Percentiles rank a stretch among this genome's conserved stretches.
Conservation (phyloP, 92 coral and sea anemone species). For the Phenganax subtilis region DNA sequence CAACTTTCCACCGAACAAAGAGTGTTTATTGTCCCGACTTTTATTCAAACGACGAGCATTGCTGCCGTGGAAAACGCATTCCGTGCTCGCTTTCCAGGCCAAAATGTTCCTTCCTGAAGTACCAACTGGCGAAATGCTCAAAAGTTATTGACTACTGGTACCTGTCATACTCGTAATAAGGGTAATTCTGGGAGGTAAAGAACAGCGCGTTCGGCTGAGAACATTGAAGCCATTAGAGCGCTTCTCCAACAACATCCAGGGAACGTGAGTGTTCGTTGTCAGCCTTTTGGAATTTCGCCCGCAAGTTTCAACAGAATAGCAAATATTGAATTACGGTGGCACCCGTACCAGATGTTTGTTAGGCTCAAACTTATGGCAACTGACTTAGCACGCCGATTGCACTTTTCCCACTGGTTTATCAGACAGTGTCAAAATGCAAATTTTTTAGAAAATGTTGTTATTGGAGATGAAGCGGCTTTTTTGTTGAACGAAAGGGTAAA, state of each 20-base stretch:
- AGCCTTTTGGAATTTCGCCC: background rate
- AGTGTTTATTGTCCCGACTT: conserved; percentile 7
- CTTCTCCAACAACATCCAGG: conserved; percentile 8
- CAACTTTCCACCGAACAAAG: conserved; percentile 29
- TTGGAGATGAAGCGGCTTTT: background rate
- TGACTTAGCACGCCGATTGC: background rate
- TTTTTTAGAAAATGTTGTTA: background rate
- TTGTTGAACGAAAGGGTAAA: background rate
- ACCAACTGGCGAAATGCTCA: background rate
- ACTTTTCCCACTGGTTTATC: background rate
- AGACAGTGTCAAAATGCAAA: background rate
- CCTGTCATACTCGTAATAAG: conserved; percentile 21
- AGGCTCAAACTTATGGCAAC: background rate
- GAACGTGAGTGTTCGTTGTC: conserved; percentile 3
- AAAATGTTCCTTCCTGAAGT: conserved; percentile 14
- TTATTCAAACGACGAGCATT: conserved; percentile 11
- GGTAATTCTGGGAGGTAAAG: conserved; percentile 29
- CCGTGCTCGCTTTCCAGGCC: conserved; percentile 18
- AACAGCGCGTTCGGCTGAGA: conserved; percentile 4
- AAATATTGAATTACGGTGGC: background rate
- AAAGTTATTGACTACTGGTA: conserved; percentile 4
- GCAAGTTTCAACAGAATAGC: background rate
- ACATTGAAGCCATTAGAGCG: conserved; percentile 12
- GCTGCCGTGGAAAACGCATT: conserved; percentile 23
- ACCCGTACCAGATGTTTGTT: background rate